Evolutionary conservation across 1,140 invertebrate species (phyloP).

Genomic region (Rhagoletis pomonella): DNA sequence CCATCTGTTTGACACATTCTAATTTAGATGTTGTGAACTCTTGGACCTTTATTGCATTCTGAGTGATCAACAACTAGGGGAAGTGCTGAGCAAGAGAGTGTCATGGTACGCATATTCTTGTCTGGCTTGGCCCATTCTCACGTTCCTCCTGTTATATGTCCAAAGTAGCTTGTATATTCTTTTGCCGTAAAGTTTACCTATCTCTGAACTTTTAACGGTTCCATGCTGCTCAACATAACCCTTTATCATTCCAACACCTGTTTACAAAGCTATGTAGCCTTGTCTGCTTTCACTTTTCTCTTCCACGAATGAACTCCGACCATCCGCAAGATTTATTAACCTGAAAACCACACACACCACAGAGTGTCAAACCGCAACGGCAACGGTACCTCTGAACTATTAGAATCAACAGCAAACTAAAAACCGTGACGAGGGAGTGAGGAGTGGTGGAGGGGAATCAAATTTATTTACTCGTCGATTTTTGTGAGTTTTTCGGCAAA

Average conservation of each 20-base stretch:
- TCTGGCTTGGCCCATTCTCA: too few species aligned
- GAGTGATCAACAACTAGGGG: too few species aligned
- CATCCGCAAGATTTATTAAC: slow-evolving; percentile 15
- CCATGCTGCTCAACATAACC: too few species aligned
- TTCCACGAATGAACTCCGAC: neutral
- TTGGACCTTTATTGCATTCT: too few species aligned
- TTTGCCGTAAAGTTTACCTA: too few species aligned
- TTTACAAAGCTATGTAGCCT: neutral
- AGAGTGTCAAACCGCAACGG: neutral
- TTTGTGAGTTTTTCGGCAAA: neutral
- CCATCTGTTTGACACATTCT: too few species aligned
- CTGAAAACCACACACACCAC: neutral
- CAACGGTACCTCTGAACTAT: neutral
- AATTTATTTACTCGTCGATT: slow-evolving; percentile 21
- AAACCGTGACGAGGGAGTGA: neutral
- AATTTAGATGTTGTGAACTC: too few species aligned
- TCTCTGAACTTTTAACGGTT: too few species aligned
- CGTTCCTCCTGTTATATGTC: too few species aligned
- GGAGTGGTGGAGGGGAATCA: neutral
- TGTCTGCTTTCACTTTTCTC: neutral
- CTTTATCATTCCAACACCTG: neutral
- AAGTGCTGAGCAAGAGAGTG: too few species aligned
- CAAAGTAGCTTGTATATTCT: too few species aligned
- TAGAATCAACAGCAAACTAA: neutral
- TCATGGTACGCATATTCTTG: too few species aligned